These are phyloP conservation scores for Pristis pectinata DNA, from an alignment of 2,797 vertebrate genomes.

Conservation along the genomic window DNA sequence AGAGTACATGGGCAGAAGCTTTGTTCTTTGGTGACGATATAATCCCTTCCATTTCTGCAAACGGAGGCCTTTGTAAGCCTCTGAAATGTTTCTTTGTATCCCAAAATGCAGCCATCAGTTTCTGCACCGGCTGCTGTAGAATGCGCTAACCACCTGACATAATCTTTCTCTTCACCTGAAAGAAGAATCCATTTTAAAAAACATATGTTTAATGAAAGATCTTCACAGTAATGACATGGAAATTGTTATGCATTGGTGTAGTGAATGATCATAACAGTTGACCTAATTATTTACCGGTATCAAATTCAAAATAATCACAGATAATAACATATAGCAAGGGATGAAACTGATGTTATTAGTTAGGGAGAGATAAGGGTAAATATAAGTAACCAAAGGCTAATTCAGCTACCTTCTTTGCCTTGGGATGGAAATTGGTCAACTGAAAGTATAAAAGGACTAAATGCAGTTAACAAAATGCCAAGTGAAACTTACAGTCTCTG, in stretches of 20 bases:
- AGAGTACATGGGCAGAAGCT: slow-evolving; percentile 59
- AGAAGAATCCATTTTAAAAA: background rate
- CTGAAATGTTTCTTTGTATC: slow-evolving; percentile 62
- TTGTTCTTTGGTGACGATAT: slow-evolving; percentile 57
- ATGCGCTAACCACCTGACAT: slow-evolving; percentile 66
- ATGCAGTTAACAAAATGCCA: background rate
- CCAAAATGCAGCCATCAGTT: slow-evolving; percentile 62
- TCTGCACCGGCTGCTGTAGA: slow-evolving; percentile 42
- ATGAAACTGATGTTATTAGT: background rate
- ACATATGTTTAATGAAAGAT: background rate
- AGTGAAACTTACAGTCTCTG: slow-evolving; percentile 59
- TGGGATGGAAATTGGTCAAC: background rate
- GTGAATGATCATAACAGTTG: background rate
- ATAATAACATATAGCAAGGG: background rate
- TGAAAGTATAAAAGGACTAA: background rate
- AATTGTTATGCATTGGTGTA: background rate
- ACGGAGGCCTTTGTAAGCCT: slow-evolving; percentile 60
- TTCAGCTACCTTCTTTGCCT: background rate
- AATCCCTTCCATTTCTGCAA: slow-evolving; percentile 65
- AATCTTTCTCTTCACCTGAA: slow-evolving; percentile 59
- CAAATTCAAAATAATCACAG: background rate
- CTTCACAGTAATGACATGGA: background rate
- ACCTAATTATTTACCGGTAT: background rate
- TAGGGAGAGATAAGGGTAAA: background rate
- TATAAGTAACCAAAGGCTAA: background rate